These are phyloP conservation scores for Cerastoderma edule DNA, from an alignment of 2,888 invertebrate genomes.

Conservation along the genomic window DNA sequence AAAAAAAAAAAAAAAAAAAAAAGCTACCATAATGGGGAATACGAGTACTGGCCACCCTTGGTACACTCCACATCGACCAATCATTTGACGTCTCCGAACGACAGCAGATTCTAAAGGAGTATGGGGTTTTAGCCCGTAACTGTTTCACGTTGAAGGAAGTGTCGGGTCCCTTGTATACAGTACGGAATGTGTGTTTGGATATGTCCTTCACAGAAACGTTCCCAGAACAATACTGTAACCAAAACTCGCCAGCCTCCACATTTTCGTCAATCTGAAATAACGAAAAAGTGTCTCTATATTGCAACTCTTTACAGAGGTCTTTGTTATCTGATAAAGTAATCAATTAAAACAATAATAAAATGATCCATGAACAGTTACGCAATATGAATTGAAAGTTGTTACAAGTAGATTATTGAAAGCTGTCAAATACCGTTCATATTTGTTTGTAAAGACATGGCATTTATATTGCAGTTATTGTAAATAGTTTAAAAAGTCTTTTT, in stretches of 20 bases:
- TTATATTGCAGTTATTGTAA: too few species aligned
- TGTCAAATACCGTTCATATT: too few species aligned
- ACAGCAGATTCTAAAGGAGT: conserved; percentile 86
- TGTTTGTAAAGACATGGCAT: too few species aligned
- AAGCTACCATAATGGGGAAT: conserved; percentile 85
- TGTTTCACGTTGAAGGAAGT: conserved; percentile 85
- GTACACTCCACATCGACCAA: conserved; percentile 86
- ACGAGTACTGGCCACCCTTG: conserved; percentile 84
- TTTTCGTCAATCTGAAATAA: conserved; percentile 72
- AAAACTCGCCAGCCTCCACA: conserved; percentile 74
- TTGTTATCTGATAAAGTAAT: too few species aligned
- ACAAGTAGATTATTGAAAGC: too few species aligned
- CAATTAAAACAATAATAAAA: too few species aligned
- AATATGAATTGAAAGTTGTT: too few species aligned
- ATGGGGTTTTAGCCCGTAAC: conserved; percentile 84
- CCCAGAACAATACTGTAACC: conserved; percentile 78
- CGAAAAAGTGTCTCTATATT: too few species aligned
- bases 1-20: too few species aligned
- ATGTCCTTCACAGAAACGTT: conserved; percentile 63
- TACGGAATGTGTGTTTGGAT: conserved; percentile 81
- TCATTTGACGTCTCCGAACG: conserved; percentile 83
- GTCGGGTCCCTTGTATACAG: conserved; percentile 85
- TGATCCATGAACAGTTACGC: too few species aligned
- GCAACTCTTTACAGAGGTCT: too few species aligned
- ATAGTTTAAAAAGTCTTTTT: too few species aligned